A percentile compares a stretch with the other conserved stretches of the same genome.
phyloP scores from a whole-genome alignment of 2,888 invertebrate genomes.

The Drosophila anomelani region DNA sequence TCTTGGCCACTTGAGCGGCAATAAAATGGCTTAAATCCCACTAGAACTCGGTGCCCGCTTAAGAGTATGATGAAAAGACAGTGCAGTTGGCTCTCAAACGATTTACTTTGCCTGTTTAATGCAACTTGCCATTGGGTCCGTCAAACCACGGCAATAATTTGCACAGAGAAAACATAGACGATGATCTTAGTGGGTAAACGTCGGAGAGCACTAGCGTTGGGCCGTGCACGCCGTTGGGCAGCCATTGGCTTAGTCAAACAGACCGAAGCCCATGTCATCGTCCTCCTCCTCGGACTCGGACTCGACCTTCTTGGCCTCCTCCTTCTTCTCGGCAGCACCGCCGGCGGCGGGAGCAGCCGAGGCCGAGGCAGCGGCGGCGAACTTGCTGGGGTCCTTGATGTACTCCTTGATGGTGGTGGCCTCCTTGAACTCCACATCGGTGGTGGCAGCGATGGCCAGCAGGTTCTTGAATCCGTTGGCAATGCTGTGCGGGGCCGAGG shows the following conservation, averaged over 20 bases:
- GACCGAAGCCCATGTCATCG: slow-evolving; percentile 99
- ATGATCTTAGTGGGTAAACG: slow-evolving; percentile 50
- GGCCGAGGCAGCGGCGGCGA: slow-evolving; percentile 89
- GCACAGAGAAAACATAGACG: slow-evolving; percentile 42
- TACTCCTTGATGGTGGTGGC: slow-evolving; percentile 96
- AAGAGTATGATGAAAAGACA: slow-evolving; percentile 12
- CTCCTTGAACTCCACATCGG: slow-evolving; percentile 97
- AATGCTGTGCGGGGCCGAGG: slow-evolving; percentile 98
- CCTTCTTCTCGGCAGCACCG: slow-evolving; percentile 88
- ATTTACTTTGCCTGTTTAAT: slow-evolving; percentile 56
- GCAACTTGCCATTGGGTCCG: slow-evolving; percentile 84
- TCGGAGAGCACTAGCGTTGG: slow-evolving; percentile 32
- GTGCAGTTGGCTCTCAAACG: slow-evolving; percentile 24
- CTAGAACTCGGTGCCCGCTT: background rate
- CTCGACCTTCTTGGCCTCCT: slow-evolving; percentile 92
- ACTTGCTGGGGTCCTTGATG: slow-evolving; percentile 98
- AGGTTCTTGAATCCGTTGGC: slow-evolving; percentile 99
- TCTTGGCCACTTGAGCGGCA: slow-evolving; percentile 54
- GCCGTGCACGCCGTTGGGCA: slow-evolving; percentile 19
- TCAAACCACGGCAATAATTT: slow-evolving; percentile 84
- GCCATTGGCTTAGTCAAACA: slow-evolving; percentile 89
- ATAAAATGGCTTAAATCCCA: slow-evolving; percentile 59
- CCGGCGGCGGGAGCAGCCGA: slow-evolving; percentile 88
- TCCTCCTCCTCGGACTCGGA: slow-evolving; percentile 91
- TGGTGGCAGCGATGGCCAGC: slow-evolving; percentile 97